These are phyloP conservation scores for Amblyornis subalaris DNA, from an alignment of 2,113 vertebrate species.

Conservation along the genomic window DNA sequence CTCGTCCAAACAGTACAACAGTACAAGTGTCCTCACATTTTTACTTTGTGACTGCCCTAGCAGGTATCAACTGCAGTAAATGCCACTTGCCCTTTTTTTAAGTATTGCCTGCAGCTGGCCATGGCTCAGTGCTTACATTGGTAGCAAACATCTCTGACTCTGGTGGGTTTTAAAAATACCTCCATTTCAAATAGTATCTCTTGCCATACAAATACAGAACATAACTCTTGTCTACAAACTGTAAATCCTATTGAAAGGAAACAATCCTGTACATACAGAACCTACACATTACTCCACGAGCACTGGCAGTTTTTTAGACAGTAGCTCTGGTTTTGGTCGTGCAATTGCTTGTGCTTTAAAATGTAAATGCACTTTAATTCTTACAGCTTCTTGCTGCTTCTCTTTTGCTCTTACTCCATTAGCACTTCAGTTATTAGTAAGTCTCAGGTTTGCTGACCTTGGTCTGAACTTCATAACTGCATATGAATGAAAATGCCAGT, in stretches of 20 bases:
- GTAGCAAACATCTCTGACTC: neutral
- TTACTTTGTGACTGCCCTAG: neutral
- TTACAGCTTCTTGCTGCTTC: neutral
- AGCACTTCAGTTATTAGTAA: neutral
- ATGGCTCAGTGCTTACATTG: neutral
- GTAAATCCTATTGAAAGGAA: neutral
- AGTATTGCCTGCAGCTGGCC: neutral
- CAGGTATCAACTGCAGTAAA: neutral
- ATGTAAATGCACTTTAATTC: neutral
- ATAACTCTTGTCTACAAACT: neutral
- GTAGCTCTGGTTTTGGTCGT: neutral
- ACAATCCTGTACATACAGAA: neutral
- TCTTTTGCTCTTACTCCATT: neutral
- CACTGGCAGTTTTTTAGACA: neutral
- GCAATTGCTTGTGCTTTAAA: neutral
- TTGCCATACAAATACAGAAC: neutral
- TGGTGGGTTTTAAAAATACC: neutral
- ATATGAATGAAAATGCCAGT: neutral
- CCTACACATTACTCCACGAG: neutral
- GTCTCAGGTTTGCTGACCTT: neutral
- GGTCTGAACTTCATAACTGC: neutral
- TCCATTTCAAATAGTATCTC: neutral
- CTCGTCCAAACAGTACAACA: neutral
- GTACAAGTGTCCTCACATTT: rapidly evolving
- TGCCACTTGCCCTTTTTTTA: neutral